Percentiles rank a stretch among this genome's conserved stretches.
These are phyloP conservation scores for Stomatorhinus ivindoensis DNA, from an alignment of 2,113 vertebrate genomes.

Conservation along the genomic window DNA sequence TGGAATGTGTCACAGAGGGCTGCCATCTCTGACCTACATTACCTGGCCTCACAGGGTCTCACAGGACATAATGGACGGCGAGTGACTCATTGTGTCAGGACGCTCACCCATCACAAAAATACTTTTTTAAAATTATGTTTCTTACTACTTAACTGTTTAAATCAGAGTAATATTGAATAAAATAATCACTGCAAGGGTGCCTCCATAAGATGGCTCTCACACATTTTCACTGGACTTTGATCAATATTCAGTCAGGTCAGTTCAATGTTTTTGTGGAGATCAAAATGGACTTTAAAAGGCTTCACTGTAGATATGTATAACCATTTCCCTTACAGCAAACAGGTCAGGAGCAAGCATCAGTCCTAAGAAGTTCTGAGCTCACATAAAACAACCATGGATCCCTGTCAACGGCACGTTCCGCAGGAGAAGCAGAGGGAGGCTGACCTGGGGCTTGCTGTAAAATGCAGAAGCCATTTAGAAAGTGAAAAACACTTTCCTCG, in stretches of 20 bases:
- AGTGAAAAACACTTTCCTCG: background rate
- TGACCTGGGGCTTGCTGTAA: background rate
- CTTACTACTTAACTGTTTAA: background rate
- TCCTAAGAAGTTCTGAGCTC: background rate
- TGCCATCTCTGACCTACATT: background rate
- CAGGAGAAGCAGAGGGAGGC: background rate
- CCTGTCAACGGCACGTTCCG: background rate
- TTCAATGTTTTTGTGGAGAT: constrained; percentile 12
- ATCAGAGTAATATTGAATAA: background rate
- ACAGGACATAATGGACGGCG: background rate
- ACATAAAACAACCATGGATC: background rate
- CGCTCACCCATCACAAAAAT: constrained; percentile 11
- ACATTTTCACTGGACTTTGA: background rate
- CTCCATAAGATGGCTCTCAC: background rate
- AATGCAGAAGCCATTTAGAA: background rate
- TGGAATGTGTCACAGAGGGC: background rate
- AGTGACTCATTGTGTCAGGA: background rate
- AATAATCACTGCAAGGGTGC: background rate
- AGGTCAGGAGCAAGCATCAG: background rate
- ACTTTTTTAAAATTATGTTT: background rate
- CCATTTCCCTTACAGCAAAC: background rate
- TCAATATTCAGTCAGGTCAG: background rate
- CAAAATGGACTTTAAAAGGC: background rate
- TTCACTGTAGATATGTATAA: background rate
- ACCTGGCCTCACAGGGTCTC: background rate